Base-by-base conservation (phyloP, 1,140 invertebrate genomes). In the Piezodorus guildinii region DNA sequence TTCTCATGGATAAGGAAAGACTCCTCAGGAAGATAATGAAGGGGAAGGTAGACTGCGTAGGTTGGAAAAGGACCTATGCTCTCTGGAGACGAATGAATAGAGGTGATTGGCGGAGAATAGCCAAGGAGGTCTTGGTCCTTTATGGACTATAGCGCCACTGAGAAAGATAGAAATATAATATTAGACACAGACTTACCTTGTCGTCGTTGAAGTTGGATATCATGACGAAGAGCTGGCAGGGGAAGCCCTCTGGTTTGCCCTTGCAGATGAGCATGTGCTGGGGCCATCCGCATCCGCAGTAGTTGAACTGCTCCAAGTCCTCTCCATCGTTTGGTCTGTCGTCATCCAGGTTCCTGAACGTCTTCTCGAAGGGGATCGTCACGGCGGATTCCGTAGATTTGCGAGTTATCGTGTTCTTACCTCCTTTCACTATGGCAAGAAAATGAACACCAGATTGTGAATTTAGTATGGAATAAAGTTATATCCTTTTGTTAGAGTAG, bases 211-310 rank as follows among this genome's bases (percentile, higher is more conserved):
- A 87, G 74, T 91, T 83, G 30, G 88, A 86, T 16, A 91, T 77
- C 87, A 91, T 91, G 45, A 84, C 83, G 72, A 91, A 92, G 4
- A 91, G 72, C 60, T 87, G 81, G 70, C 83, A 83, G 0, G 76
- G 74, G 71, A 82, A 83, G 21, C 89, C 89, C 64, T 80, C 78
- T 63, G 80, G 78, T 2, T 74, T 82, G 21, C 90, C 90, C 73
- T 84, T 87, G 0, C 89, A 85, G 25, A 90, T 72, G 1, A 93
- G 77, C 83, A 92, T 83, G 71, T 93, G 87, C 60, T 91, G 82
- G 1, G 90, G 90, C 88, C 88, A 91, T 52, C 90, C 90, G 72
- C 89, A 92, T 44, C 89, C 88, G 73, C 90, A 91, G 78, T 86
- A 88, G 72, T 88, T 87, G 27, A 75, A 67, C 0, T 72, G 71